A percentile compares a stretch with the other conserved stretches of the same genome.
phyloP scores from a whole-genome alignment of 2,113 vertebrate genomes.

The Psittacus erithacus region DNA sequence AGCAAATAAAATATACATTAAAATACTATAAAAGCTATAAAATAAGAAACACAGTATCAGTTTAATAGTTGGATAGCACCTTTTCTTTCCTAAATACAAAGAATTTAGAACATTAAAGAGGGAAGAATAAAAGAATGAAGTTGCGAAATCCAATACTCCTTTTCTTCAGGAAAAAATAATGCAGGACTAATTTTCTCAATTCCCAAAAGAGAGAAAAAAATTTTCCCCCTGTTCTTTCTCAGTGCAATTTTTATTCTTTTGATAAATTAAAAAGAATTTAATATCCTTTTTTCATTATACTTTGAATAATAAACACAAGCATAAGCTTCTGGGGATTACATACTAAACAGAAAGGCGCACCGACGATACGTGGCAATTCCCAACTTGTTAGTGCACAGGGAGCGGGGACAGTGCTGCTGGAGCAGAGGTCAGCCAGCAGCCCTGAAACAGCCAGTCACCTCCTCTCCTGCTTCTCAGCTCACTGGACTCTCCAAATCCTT shows the following conservation, averaged over 20 bases:
- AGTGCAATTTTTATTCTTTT: constrained; percentile 21
- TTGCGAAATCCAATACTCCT: neutral
- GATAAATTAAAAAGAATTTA: constrained; percentile 45
- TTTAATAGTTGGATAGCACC: neutral
- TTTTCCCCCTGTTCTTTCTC: neutral
- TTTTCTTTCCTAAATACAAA: neutral
- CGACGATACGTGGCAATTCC: accelerated
- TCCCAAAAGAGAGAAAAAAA: neutral
- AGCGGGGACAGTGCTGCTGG: neutral
- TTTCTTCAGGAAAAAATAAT: neutral
- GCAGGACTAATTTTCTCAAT: constrained; percentile 44
- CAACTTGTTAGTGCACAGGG: neutral
- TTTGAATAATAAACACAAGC: constrained; percentile 30
- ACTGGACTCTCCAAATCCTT: neutral
- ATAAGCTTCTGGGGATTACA: neutral
- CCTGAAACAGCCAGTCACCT: accelerated
- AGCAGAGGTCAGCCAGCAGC: neutral
- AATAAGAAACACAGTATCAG: neutral
- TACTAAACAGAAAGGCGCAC: neutral
- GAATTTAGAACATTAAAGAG: neutral
- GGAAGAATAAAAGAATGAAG: constrained; percentile 33
- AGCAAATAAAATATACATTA: neutral
- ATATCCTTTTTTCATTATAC: constrained; percentile 47
- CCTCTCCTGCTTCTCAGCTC: neutral
- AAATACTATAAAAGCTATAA: neutral